phyloP scores from a whole-genome alignment of 2,797 vertebrate genomes.

The Typhlichthys eigenmanni region DNA sequence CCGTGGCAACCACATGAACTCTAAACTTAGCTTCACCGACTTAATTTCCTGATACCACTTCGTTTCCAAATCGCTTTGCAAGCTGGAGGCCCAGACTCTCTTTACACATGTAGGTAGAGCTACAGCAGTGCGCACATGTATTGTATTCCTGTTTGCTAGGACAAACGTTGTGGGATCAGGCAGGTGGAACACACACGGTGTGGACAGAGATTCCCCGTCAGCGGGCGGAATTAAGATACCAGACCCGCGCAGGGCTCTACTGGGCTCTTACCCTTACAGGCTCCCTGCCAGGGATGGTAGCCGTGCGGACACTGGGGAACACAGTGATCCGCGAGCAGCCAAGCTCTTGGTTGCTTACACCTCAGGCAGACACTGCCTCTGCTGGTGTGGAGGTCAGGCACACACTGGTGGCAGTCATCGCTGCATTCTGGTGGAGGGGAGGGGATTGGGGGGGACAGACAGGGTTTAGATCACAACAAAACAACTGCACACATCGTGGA shows the following conservation, averaged over 20 bases:
- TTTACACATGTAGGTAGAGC: too few species aligned
- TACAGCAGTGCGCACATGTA: too few species aligned
- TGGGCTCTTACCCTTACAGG: conserved; percentile 82
- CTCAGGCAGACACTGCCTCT: conserved; percentile 83
- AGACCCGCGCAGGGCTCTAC: background rate
- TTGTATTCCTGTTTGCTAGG: too few species aligned
- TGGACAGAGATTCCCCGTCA: background rate
- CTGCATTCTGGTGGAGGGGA: conserved; percentile 80
- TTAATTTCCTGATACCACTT: too few species aligned
- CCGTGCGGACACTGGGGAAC: conserved; percentile 78
- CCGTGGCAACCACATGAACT: too few species aligned
- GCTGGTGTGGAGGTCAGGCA: conserved; percentile 74
- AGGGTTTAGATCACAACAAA: background rate
- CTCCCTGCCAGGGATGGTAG: conserved; percentile 67
- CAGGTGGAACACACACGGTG: too few species aligned
- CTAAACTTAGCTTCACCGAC: too few species aligned
- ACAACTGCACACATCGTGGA: too few species aligned
- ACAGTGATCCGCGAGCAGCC: conserved; percentile 86
- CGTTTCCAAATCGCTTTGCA: too few species aligned
- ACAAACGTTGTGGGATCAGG: too few species aligned
- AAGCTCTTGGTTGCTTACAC: conserved; percentile 74
- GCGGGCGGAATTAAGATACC: background rate
- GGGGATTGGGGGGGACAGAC: background rate
- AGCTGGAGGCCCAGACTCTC: too few species aligned
- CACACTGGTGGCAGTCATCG: conserved; percentile 82